phyloP scores from a whole-genome alignment of 1,140 invertebrate genomes.

The Hycleus phaleratus region DNA sequence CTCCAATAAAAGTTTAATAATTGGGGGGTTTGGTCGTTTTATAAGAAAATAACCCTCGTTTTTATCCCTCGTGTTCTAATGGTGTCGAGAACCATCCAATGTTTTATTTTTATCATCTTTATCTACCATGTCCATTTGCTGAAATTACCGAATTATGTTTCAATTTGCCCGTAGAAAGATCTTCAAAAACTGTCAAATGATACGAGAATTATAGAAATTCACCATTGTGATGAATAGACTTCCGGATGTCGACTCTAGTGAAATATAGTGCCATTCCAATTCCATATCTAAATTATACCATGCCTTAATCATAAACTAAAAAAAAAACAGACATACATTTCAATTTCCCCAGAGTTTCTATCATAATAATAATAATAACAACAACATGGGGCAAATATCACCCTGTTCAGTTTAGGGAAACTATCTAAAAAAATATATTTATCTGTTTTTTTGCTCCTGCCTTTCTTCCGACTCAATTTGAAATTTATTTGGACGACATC shows the following conservation, averaged over 20 bases:
- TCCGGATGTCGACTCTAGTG: too few relatives aligned
- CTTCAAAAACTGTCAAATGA: neutral
- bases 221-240: too few relatives aligned
- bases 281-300: neutral
- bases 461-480: neutral
- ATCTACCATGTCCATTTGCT: slow-evolving; percentile 18
- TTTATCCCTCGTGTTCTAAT: slow-evolving; percentile 18
- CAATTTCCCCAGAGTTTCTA: slow-evolving; percentile 10
- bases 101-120: slow-evolving; percentile 21
- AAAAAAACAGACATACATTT: slow-evolving; percentile 15
- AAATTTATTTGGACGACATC: too few relatives aligned
- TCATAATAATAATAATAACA: neutral
- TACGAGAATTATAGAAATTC: too few relatives aligned
- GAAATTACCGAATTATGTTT: slow-evolving; percentile 20
- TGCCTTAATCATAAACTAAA: slow-evolving; percentile 14
- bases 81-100: slow-evolving; percentile 16
- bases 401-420: slow-evolving; percentile 9
- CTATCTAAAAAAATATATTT: slow-evolving; percentile 6
- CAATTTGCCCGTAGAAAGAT: slow-evolving; percentile 11
- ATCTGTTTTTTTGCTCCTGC: neutral
- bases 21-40: too few relatives aligned
- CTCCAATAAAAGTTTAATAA: too few relatives aligned
- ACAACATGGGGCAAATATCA: slow-evolving; percentile 18
- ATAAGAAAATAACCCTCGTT: slow-evolving; percentile 14
- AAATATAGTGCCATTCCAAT: too few relatives aligned